These are phyloP conservation scores for Entomobrya proxima DNA, from an alignment of 2,888 invertebrate species.

Conservation along the genomic window DNA sequence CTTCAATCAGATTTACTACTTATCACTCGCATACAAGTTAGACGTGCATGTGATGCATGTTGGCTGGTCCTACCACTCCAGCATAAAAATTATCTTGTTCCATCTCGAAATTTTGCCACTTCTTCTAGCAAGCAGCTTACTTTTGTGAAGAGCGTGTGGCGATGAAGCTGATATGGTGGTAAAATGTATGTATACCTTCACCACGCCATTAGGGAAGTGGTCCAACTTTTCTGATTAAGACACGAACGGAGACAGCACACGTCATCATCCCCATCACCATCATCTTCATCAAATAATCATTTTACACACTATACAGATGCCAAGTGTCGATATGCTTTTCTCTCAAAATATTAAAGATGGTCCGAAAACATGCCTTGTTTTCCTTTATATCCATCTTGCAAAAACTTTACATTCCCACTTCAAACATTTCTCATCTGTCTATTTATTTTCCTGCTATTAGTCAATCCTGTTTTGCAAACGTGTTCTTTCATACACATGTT, in stretches of 20 bases:
- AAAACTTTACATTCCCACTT: too few species aligned
- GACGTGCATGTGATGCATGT: not conserved
- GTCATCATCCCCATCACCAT: not conserved
- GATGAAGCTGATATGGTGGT: not conserved
- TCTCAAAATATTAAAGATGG: not conserved
- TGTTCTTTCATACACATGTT: too few species aligned
- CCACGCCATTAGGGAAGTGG: not conserved
- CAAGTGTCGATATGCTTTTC: not conserved
- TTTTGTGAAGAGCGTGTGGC: not conserved
- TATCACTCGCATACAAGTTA: not conserved
- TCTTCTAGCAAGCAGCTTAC: too few species aligned
- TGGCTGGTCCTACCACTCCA: not conserved
- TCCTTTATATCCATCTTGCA: too few species aligned
- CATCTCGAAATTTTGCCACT: not conserved
- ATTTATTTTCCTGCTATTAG: not conserved
- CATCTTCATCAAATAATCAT: not conserved
- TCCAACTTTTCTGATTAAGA: not conserved
- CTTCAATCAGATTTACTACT: conserved; percentile 9
- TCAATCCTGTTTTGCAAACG: too few species aligned
- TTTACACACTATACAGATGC: not conserved
- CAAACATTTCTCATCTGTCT: not conserved
- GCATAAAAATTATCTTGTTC: not conserved
- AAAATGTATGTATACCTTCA: not conserved
- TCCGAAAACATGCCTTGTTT: too few species aligned
- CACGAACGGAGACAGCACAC: not conserved